phyloP scores from a whole-genome alignment of 35 echinoderm and acorn worm species.

The Patiria miniata region DNA sequence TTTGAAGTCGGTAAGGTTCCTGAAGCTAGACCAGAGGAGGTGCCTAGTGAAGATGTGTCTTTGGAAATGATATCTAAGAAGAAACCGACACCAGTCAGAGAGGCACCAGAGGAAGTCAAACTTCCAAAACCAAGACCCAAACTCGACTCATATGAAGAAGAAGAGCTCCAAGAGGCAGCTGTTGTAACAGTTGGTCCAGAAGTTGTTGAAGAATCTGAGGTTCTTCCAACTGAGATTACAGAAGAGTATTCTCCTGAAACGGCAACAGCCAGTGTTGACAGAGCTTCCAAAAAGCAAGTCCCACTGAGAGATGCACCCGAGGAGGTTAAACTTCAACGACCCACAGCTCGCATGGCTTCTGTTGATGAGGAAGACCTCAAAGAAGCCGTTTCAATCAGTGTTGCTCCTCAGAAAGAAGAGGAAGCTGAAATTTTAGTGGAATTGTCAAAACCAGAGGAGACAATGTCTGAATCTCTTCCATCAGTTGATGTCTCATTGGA shows the following conservation, averaged over 20 bases:
- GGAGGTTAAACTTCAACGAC: neutral
- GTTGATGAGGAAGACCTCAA: constrained; percentile 47
- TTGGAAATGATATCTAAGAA: constrained; percentile 10
- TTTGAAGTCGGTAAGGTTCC: neutral
- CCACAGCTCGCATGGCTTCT: constrained; percentile 22
- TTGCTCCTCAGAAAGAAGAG: constrained; percentile 3
- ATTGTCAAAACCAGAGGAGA: neutral
- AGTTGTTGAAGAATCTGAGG: neutral
- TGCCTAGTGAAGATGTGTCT: constrained; percentile 32
- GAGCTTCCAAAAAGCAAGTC: constrained; percentile 21
- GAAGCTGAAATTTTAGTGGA: constrained; percentile 8
- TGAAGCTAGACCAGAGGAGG: constrained; percentile 49
- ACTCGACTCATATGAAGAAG: constrained; percentile 21
- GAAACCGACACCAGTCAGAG: constrained; percentile 22
- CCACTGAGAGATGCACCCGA: constrained; percentile 13
- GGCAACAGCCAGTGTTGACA: constrained; percentile 26
- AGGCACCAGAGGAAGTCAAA: constrained; percentile 1
- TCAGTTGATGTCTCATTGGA: constrained; percentile 22
- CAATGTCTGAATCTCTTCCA: neutral
- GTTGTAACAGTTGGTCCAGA: constrained; percentile 1
- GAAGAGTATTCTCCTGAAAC: constrained; percentile 11
- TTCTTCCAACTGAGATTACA: neutral
- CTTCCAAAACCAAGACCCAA: neutral
- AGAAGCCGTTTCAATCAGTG: constrained; percentile 47
- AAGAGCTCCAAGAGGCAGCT: constrained; percentile 2